Evolutionary conservation across 2,888 invertebrate species (phyloP).

Genomic region (Coelinius sp.): DNA sequence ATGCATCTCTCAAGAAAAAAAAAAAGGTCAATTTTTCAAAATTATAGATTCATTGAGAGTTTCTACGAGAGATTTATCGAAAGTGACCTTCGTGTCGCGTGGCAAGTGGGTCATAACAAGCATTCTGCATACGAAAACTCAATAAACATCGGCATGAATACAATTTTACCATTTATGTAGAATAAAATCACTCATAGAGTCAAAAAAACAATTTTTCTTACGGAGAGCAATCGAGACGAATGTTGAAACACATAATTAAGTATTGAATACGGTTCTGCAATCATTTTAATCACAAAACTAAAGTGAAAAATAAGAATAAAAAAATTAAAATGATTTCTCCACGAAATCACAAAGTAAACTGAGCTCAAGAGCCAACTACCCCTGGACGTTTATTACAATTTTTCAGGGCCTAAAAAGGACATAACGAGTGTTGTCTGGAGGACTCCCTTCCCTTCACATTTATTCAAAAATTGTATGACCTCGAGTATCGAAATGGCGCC

Average conservation of each 20-base stretch:
- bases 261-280: constrained; percentile 51
- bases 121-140: neutral
- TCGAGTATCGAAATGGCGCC: constrained; percentile 28
- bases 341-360: neutral
- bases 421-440: constrained; percentile 10
- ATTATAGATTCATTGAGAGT: neutral
- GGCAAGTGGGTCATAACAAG: neutral
- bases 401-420: constrained; percentile 8
- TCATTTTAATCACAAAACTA: constrained; percentile 40
- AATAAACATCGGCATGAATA: neutral
- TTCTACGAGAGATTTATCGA: constrained; percentile 3
- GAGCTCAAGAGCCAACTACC: neutral
- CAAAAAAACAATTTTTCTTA: constrained; percentile 48
- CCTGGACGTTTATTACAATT: constrained; percentile 19
- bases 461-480: constrained; percentile 35
- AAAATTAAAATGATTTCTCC: neutral
- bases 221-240: constrained; percentile 66
- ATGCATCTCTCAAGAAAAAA: neutral
- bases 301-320: constrained; percentile 7
- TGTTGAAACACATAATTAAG: constrained; percentile 67
- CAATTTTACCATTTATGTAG: neutral
- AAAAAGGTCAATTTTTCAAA: neutral
- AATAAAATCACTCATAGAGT: neutral
- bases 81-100: neutral
- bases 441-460: constrained; percentile 31